Conservation (phyloP, 2,113 vertebrate genomes). For the Patagioenas fasciata region DNA sequence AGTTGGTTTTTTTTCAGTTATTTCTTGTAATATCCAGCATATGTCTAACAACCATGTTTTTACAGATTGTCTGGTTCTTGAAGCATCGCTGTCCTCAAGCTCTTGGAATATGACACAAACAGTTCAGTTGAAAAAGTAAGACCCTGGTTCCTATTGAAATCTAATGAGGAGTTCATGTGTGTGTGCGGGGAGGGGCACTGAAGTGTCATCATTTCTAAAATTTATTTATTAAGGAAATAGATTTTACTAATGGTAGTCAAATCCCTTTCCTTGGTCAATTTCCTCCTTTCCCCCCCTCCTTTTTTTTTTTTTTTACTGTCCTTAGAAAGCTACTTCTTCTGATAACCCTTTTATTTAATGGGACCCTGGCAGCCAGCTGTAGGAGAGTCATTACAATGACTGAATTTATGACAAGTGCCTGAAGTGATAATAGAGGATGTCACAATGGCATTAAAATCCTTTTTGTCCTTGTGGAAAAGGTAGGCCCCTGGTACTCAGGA, state of each 20-base stretch:
- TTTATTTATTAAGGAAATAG: not conserved
- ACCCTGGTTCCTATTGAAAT: not conserved
- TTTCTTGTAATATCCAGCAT: not conserved
- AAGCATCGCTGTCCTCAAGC: slow-evolving; percentile 54
- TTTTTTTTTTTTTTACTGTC: not conserved
- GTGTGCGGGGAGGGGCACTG: not conserved
- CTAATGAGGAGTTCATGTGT: not conserved
- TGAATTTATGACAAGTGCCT: slow-evolving; percentile 24
- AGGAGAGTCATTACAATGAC: slow-evolving; percentile 3
- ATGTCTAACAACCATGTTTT: slow-evolving; percentile 28
- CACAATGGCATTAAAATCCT: not conserved
- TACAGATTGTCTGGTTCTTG: slow-evolving; percentile 71
- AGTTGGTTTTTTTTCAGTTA: not conserved
- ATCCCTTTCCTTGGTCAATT: not conserved
- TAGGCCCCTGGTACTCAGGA: not conserved
- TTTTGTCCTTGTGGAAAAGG: slow-evolving; percentile 17
- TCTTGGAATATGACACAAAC: slow-evolving; percentile 72
- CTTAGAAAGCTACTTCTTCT: not conserved
- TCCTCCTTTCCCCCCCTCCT: not conserved
- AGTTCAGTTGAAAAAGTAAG: slow-evolving; percentile 78
- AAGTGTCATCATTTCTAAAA: not conserved
- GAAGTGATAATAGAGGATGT: slow-evolving; percentile 28
- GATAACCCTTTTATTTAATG: not conserved
- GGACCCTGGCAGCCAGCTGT: not conserved
- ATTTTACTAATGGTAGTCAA: not conserved